Percentiles rank a stretch among this genome's conserved stretches.
phyloP scores from a whole-genome alignment of 2,797 vertebrate genomes.

The Helarctos malayanus region DNA sequence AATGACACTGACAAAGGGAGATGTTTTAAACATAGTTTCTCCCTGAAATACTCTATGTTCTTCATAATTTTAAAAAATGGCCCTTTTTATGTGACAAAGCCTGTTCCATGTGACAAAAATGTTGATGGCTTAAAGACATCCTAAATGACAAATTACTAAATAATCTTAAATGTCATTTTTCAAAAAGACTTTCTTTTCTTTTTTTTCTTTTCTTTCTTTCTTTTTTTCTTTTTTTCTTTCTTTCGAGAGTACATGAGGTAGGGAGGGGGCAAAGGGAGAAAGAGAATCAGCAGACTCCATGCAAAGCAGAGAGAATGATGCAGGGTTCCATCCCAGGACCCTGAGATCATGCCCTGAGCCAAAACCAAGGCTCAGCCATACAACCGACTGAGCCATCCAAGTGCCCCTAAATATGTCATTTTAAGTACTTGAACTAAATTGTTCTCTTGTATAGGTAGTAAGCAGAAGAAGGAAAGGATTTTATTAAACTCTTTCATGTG shows the following conservation, averaged over 20 bases:
- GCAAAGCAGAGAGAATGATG: not conserved
- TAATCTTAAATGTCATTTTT: slow-evolving; percentile 1
- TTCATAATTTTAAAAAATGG: not conserved
- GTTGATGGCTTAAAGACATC: not conserved
- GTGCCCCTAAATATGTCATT: not conserved
- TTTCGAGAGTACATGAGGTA: not conserved
- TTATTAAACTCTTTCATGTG: not conserved
- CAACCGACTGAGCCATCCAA: not conserved
- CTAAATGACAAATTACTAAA: slow-evolving; percentile 50
- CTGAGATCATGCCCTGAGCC: not conserved
- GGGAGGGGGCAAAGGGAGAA: not conserved
- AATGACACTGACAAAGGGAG: not conserved
- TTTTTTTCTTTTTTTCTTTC: not conserved
- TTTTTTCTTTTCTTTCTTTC: no score
- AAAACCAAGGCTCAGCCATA: not conserved
- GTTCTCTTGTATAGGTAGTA: not conserved
- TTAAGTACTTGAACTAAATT: not conserved
- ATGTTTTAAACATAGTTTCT: not conserved
- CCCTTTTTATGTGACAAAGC: not conserved
- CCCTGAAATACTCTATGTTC: not conserved
- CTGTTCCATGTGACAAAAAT: not conserved
- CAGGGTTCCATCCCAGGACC: not conserved
- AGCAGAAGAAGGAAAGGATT: not conserved
- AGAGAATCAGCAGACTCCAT: not conserved
- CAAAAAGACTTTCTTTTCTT: no score